Evolutionary conservation across 1,140 invertebrate genomes (phyloP).

Genomic region (Orchestia grillus): DNA sequence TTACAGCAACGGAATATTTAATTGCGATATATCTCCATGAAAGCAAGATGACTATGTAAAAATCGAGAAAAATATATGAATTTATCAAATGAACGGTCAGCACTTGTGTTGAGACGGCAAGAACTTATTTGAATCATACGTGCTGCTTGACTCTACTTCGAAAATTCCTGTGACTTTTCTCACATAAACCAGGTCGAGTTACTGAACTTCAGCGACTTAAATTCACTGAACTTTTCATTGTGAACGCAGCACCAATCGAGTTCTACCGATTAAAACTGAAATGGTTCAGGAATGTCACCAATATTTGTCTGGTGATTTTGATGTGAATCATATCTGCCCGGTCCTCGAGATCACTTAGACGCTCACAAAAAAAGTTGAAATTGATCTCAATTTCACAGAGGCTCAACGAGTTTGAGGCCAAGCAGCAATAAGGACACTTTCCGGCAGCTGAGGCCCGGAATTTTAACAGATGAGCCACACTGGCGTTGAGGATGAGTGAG

Average conservation of each 20-base stretch:
- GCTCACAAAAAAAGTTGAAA: neutral
- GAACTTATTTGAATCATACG: neutral
- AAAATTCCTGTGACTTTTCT: neutral
- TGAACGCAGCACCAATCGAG: neutral
- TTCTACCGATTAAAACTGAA: neutral
- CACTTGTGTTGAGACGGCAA: neutral
- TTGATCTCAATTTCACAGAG: too few relatives aligned
- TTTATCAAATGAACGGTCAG: neutral
- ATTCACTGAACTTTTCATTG: neutral
- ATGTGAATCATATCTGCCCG: neutral
- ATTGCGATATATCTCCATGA: neutral
- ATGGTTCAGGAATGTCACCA: neutral
- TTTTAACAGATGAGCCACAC: neutral
- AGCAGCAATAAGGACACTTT: neutral
- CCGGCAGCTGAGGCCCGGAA: neutral
- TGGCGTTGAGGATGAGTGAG: neutral
- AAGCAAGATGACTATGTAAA: neutral
- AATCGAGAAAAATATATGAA: neutral
- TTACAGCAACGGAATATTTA: neutral
- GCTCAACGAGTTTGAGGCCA: neutral
- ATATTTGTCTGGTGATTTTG: neutral
- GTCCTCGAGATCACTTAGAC: neutral
- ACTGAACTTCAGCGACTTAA: neutral
- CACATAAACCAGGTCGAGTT: neutral
- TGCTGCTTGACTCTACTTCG: neutral